Conservation (phyloP, 2,888 invertebrate species). For the Sinopyrophorus schimmeli region DNA sequence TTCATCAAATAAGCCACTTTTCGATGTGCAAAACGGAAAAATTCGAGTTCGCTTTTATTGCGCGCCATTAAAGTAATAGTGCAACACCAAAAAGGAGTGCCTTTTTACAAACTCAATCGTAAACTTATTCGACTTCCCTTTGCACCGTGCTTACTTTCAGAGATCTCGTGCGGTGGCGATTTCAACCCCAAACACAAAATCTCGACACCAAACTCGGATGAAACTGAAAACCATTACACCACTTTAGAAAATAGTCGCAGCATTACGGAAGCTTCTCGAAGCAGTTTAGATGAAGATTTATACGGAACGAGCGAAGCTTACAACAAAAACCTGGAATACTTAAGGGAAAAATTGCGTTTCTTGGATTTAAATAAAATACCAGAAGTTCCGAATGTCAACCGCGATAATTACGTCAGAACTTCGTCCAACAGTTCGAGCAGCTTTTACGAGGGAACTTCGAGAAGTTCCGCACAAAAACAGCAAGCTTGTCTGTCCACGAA, state of each 20-base stretch:
- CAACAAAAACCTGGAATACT: slow-evolving; percentile 11
- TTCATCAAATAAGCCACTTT: no score
- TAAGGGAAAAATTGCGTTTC: slow-evolving; percentile 4
- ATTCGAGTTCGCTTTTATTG: no score
- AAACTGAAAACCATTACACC: slow-evolving; percentile 1
- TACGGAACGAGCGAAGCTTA: slow-evolving; percentile 16
- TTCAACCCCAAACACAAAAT: slow-evolving; percentile 4
- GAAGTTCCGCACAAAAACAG: no score
- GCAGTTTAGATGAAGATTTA: slow-evolving; percentile 19
- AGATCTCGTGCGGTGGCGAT: slow-evolving; percentile 11
- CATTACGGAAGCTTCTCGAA: neutral
- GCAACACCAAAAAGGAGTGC: slow-evolving; percentile 15
- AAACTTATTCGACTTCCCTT: slow-evolving; percentile 10
- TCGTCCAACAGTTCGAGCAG: neutral
- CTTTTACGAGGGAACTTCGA: slow-evolving; percentile 1
- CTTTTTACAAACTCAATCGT: slow-evolving; percentile 10
- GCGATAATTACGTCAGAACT: neutral
- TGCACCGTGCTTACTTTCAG: slow-evolving; percentile 8
- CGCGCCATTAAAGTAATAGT: slow-evolving; percentile 6
- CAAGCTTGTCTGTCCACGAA: slow-evolving; percentile 10
- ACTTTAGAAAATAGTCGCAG: neutral
- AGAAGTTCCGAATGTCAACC: no score
- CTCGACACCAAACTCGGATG: slow-evolving; percentile 3
- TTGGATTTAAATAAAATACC: neutral
- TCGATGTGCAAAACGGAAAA: no score